Conservation (phyloP, 2,113 vertebrate genomes). For the Brachyhypopomus gauderio region DNA sequence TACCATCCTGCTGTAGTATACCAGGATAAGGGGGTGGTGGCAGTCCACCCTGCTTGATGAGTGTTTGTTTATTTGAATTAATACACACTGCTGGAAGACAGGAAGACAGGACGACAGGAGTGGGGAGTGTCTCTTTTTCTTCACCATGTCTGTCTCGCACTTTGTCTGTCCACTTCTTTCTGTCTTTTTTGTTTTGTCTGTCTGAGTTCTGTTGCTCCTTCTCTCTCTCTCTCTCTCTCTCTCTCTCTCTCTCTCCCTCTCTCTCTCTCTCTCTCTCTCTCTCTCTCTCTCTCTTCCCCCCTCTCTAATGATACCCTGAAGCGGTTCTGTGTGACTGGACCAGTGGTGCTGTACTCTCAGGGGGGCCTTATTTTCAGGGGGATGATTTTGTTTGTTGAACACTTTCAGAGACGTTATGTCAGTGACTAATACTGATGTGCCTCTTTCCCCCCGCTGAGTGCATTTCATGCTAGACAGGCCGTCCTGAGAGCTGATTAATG, state of each 20-base stretch:
- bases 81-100: no score
- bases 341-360: background rate
- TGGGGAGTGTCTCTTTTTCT: background rate
- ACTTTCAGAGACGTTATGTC: background rate
- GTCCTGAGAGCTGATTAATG: background rate
- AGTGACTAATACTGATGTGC: background rate
- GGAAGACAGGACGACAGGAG: background rate
- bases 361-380: background rate
- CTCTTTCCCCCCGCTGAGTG: background rate
- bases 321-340: background rate
- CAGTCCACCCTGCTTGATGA: no score
- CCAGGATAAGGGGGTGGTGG: no score
- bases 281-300: background rate
- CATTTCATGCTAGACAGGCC: background rate
- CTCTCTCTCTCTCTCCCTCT: background rate
- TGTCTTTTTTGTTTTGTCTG: constrained; percentile 34
- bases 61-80: no score
- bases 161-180: constrained; percentile 46
- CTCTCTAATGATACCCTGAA: constrained; percentile 2
- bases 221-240: background rate
- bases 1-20: no score
- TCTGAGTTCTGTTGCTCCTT: background rate
- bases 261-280: background rate
- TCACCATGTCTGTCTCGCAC: no score
- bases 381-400: constrained; percentile 2